Percentiles rank a stretch among this genome's conserved stretches.
These are phyloP conservation scores for Corydoras maculifer DNA, from an alignment of 2,113 vertebrate species.

Conservation along the genomic window DNA sequence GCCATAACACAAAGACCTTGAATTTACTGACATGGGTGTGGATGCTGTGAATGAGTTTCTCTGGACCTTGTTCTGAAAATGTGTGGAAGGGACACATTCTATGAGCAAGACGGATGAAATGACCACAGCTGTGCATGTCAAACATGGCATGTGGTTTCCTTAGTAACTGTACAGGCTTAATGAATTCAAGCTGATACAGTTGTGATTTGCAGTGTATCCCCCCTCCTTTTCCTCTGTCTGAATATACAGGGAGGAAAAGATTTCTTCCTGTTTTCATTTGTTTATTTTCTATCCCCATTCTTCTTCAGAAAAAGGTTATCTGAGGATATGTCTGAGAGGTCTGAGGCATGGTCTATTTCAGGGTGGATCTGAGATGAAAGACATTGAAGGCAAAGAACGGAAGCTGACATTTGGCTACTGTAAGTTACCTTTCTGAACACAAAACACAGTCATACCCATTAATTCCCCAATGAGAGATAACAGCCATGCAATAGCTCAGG, in stretches of 20 bases:
- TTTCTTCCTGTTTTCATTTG: constrained; percentile 9
- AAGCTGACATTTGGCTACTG: constrained; percentile 23
- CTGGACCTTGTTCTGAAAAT: constrained; percentile 1
- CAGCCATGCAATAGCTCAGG: constrained; percentile 44
- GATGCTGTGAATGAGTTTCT: constrained; percentile 13
- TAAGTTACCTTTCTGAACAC: constrained; percentile 19
- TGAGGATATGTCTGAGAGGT: constrained; percentile 25
- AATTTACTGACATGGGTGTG: constrained; percentile 37
- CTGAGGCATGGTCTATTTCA: constrained; percentile 1
- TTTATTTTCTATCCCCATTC: not conserved
- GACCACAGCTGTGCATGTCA: constrained; percentile 54
- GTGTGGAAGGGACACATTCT: constrained; percentile 6
- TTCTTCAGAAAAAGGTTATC: constrained; percentile 13
- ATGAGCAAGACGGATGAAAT: constrained; percentile 59
- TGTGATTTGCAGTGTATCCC: constrained; percentile 34
- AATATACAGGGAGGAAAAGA: not conserved
- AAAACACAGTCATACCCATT: constrained; percentile 38
- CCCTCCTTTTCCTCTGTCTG: constrained; percentile 4
- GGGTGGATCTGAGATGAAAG: constrained; percentile 10
- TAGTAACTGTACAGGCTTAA: constrained; percentile 59
- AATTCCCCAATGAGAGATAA: constrained; percentile 49
- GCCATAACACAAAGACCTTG: constrained; percentile 20
- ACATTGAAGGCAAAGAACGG: not conserved
- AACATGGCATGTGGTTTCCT: constrained; percentile 55
- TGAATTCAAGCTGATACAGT: constrained; percentile 54